Conservation (phyloP, 1,140 invertebrate species). For the Drosophila mayri region DNA sequence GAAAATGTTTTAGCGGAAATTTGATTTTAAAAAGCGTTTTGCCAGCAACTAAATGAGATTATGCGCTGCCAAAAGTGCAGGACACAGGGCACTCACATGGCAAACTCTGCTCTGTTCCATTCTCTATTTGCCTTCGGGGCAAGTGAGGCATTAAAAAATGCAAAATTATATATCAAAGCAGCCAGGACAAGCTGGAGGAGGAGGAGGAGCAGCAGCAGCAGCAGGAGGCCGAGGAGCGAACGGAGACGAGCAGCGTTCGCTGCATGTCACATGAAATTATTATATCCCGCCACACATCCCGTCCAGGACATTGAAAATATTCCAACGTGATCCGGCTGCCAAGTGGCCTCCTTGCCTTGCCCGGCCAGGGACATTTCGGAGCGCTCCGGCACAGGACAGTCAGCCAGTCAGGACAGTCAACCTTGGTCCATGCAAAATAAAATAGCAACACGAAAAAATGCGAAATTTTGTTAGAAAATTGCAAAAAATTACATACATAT, state of each 20-base stretch:
- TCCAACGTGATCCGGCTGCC: slow-evolving; percentile 72
- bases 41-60: slow-evolving; percentile 82
- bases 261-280: slow-evolving; percentile 81
- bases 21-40: slow-evolving; percentile 84
- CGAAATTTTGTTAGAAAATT: slow-evolving; percentile 81
- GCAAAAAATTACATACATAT: slow-evolving; percentile 81
- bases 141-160: slow-evolving; percentile 82
- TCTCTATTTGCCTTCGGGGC: slow-evolving; percentile 53
- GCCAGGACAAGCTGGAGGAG: slow-evolving; percentile 44
- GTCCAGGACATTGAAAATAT: slow-evolving; percentile 71
- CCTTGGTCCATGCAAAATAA: slow-evolving; percentile 70
- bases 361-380: slow-evolving; percentile 21
- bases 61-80: slow-evolving; percentile 79
- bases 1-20: slow-evolving; percentile 83
- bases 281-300: slow-evolving; percentile 67
- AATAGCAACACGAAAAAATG: slow-evolving; percentile 72
- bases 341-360: slow-evolving; percentile 52
- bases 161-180: slow-evolving; percentile 83
- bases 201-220: slow-evolving; percentile 6
- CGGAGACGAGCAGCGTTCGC: slow-evolving; percentile 32
- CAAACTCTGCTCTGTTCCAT: slow-evolving; percentile 8
- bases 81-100: slow-evolving; percentile 64
- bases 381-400: slow-evolving; percentile 18
- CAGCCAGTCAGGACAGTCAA: slow-evolving; percentile 7
- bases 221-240: slow-evolving; percentile 4